Percentiles rank a stretch among this genome's conserved stretches.
phyloP scores from a whole-genome alignment of 2,888 invertebrate genomes.

The Tenthredo amoena region DNA sequence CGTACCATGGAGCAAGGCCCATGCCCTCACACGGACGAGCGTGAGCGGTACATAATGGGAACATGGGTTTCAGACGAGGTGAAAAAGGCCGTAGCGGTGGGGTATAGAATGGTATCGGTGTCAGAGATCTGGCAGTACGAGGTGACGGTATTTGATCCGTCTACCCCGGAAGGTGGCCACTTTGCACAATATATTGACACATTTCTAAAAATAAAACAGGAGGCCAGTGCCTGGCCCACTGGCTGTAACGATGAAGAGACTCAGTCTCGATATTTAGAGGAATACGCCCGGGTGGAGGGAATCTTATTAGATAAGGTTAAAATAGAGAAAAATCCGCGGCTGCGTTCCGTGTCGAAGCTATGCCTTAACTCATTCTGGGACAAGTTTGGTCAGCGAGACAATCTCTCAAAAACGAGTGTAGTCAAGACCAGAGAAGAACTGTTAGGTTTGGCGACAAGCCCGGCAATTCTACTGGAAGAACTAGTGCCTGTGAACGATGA shows the following conservation, averaged over 20 bases:
- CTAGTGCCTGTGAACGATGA: slow-evolving; percentile 59
- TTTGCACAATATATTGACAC: neutral
- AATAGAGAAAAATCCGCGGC: slow-evolving; percentile 59
- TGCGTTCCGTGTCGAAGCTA: slow-evolving; percentile 64
- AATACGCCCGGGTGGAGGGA: neutral
- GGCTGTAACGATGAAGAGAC: neutral
- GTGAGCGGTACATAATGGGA: neutral
- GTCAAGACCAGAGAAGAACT: slow-evolving; percentile 54
- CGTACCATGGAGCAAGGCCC: neutral
- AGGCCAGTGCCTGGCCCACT: neutral
- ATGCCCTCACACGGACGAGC: neutral
- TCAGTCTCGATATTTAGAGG: neutral
- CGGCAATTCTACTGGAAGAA: slow-evolving; percentile 57
- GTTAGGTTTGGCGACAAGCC: slow-evolving; percentile 57
- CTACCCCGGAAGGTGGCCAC: neutral
- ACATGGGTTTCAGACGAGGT: neutral
- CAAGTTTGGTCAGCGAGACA: slow-evolving; percentile 65
- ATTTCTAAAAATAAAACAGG: neutral
- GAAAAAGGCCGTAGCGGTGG: slow-evolving; percentile 64
- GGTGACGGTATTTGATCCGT: slow-evolving; percentile 53
- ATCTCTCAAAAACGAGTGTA: slow-evolving; percentile 59
- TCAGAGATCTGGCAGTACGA: slow-evolving; percentile 70
- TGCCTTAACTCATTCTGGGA: slow-evolving; percentile 68
- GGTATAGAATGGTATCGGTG: slow-evolving; percentile 63
- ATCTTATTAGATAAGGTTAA: neutral